Percentiles rank a stretch among this genome's conserved stretches.
Evolutionary conservation across 1,140 invertebrate species (phyloP).

Genomic region (Brachionus angularis): DNA sequence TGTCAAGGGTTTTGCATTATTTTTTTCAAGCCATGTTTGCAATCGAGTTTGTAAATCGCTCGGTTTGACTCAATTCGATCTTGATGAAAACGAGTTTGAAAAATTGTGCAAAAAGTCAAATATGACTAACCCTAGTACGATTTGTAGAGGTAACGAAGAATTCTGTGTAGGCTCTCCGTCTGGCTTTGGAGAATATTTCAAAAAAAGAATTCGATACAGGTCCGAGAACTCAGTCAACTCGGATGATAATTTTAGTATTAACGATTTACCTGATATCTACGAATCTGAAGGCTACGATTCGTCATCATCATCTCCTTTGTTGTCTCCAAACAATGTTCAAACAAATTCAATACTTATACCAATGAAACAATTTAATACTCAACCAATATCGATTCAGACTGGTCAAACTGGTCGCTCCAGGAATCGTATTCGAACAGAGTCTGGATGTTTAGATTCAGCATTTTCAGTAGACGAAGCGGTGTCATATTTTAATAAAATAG

Average conservation of each 20-base stretch:
- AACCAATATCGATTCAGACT: no score
- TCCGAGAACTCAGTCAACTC: constrained; percentile 28
- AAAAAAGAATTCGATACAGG: constrained; percentile 54
- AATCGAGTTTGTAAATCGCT: constrained; percentile 63
- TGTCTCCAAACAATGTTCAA: neutral
- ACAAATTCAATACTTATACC: neutral
- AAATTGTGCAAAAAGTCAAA: neutral
- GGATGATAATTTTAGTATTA: constrained; percentile 39
- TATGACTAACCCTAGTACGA: neutral
- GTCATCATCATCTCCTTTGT: constrained; percentile 20
- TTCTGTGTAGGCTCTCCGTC: constrained; percentile 31
- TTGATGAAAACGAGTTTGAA: constrained; percentile 49
- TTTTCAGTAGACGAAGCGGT: constrained; percentile 32
- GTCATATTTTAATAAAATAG: constrained; percentile 29
- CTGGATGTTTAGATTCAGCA: constrained; percentile 30
- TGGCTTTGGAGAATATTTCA: constrained; percentile 52
- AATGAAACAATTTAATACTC: no score
- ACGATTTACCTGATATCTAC: constrained; percentile 29
- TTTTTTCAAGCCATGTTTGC: constrained; percentile 64
- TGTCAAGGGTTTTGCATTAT: constrained; percentile 64
- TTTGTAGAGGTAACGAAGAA: constrained; percentile 37
- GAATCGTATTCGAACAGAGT: neutral
- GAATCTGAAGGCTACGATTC: constrained; percentile 46
- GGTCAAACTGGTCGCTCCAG: no score
- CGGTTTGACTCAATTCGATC: constrained; percentile 61